Base-by-base conservation (phyloP, 2,113 vertebrate species). In the Ageneiosus marmoratus region DNA sequence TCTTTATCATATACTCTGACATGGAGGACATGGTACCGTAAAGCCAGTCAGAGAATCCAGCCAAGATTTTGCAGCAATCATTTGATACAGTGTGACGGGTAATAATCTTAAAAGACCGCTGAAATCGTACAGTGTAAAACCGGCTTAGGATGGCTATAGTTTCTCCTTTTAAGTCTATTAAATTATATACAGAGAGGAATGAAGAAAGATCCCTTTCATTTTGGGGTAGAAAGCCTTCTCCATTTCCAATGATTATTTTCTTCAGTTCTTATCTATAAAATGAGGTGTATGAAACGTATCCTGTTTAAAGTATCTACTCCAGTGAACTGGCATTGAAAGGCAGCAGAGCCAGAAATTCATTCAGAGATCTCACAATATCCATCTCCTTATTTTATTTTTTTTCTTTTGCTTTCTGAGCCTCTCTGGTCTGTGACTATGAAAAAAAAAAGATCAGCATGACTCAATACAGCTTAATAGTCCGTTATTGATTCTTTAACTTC, bases 141-240 rank as follows among this genome's bases (percentile, higher is more conserved):
- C 50, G 37, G 73, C 73, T 69, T n/a, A 41, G 44, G 88, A 92
- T 83, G 89, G 90, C 89, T 89, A 83, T 82, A 83, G 44, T 85
- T 86, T 88, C 77, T 88, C 81, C 20, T 80, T 87, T 69, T 44
- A 80, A 41, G 44, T 79, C 56, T 67, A 79, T 74, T 87, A 77
- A 24, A 62, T 83, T 60, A 78, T 79, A 48, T 83, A 86, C 81
- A 82, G 50, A 83, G 55, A 82, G 83, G 79, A 87, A 80, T 34
- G 79, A 82, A 70, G 69, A 84, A 73, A 9, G 41, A 83, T 77
- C 84, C 60, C 72, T 80, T 84, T 73, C 24, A 58, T 55, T 29
- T 82, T 77, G 63, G 51, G 60, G 24, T 53, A 44, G 69, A 56
- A 77, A 79, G 72, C 56, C 67, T 37, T 77, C 51, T 65, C 48